Evolutionary conservation across 2,888 invertebrate species (phyloP).

Genomic region (Xestoiulus laeticollis): DNA sequence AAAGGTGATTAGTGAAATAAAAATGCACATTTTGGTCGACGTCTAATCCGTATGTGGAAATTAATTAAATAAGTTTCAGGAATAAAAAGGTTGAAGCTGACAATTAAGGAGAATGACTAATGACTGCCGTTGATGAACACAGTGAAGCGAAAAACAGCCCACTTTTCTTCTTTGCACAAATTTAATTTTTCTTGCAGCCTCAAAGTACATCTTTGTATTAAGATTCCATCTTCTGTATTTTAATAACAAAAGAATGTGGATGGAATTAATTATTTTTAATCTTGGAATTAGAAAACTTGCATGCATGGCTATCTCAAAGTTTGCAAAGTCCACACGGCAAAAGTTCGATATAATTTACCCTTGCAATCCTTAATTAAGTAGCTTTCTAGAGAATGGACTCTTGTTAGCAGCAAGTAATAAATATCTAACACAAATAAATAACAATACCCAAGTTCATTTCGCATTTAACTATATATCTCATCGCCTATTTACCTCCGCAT

Average conservation of each 20-base stretch:
- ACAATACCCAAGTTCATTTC: not conserved
- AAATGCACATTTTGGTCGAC: constrained; percentile 2
- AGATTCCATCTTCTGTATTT: not conserved
- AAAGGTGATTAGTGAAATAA: constrained; percentile 25
- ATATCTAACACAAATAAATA: not conserved
- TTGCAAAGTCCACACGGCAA: not conserved
- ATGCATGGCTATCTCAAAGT: not conserved
- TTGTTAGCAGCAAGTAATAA: not conserved
- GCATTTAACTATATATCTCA: not conserved
- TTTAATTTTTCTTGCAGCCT: not conserved
- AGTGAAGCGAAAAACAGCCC: constrained; percentile 19
- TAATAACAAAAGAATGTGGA: not conserved
- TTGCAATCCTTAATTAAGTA: not conserved
- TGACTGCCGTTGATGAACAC: constrained; percentile 5
- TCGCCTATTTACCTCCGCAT: not conserved
- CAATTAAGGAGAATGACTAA: constrained; percentile 35
- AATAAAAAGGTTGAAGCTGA: constrained; percentile 36
- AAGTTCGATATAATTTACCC: not conserved
- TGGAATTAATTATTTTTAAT: not conserved
- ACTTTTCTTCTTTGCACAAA: not conserved
- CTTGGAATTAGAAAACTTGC: not conserved
- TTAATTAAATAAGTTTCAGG: constrained; percentile 30
- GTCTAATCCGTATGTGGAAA: not conserved
- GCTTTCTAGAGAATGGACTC: not conserved
- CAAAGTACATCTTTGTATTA: not conserved